A percentile compares a stretch with the other conserved stretches of the same genome.
phyloP scores from a whole-genome alignment of 2,797 vertebrate genomes.

The Valencia hispanica region DNA sequence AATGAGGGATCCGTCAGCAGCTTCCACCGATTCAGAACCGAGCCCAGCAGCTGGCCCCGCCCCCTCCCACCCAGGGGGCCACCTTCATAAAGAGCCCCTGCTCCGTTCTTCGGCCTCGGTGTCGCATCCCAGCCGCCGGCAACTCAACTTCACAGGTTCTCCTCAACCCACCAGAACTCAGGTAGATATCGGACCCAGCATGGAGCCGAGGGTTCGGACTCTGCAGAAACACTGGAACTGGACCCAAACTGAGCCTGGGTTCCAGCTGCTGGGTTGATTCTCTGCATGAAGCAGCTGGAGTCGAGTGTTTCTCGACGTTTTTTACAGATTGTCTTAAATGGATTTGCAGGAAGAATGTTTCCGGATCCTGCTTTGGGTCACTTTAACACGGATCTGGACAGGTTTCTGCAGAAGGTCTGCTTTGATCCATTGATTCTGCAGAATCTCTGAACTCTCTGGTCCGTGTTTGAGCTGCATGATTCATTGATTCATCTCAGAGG shows the following conservation, averaged over 20 bases:
- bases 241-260: too few species aligned
- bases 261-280: too few species aligned
- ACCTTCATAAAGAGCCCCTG: slow-evolving; percentile 20
- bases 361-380: background rate
- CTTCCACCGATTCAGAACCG: background rate
- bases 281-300: background rate
- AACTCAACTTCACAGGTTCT: slow-evolving; percentile 53
- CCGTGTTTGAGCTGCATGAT: background rate
- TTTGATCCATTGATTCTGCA: background rate
- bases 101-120: slow-evolving; percentile 32
- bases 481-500: background rate
- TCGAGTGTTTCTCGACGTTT: background rate
- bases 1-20: slow-evolving; percentile 6
- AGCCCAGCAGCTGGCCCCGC: background rate
- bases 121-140: slow-evolving; percentile 40
- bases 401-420: background rate
- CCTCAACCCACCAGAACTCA: slow-evolving; percentile 44
- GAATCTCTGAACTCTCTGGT: background rate
- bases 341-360: background rate
- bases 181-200: slow-evolving; percentile 43
- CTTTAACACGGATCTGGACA: too few species aligned
- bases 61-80: background rate
- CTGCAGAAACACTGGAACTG: background rate
- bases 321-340: background rate
- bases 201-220: background rate